Percentiles rank a stretch among this genome's conserved stretches.
These are phyloP conservation scores for Miltochrista miniata DNA, from an alignment of 2,888 invertebrate species.

Conservation along the genomic window DNA sequence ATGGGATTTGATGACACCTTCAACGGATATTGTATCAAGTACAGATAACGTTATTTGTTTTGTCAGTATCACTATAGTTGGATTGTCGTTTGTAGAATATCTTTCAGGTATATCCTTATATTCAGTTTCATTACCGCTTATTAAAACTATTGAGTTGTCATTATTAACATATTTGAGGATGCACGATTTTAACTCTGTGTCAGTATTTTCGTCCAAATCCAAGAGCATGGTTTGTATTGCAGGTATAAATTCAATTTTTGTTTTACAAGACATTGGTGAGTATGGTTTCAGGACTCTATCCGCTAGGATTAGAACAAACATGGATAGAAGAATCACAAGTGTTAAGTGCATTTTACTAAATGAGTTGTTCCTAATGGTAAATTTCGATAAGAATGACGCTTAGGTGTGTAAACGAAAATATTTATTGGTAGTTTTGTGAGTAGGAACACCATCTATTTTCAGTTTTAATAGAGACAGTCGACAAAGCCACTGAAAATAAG, in stretches of 20 bases:
- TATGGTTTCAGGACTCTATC: background rate
- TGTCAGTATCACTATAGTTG: conserved; percentile 38
- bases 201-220: conserved; percentile 10
- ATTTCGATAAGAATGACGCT: background rate
- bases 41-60: conserved; percentile 27
- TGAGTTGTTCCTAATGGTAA: background rate
- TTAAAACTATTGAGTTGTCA: conserved; percentile 11
- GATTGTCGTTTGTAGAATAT: conserved; percentile 12
- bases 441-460: background rate
- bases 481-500: no score
- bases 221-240: conserved; percentile 10
- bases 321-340: background rate
- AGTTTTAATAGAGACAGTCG: background rate
- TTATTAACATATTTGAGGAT: conserved; percentile 6
- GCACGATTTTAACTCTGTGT: conserved; percentile 15
- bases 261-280: background rate
- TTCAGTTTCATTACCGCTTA: background rate
- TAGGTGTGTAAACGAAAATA: background rate
- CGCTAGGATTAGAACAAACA: background rate
- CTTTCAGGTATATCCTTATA: background rate
- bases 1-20: conserved; percentile 24
- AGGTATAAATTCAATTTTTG: background rate
- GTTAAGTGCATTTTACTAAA: background rate
- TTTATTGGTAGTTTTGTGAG: background rate
- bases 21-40: conserved; percentile 19